A percentile compares a stretch with the other conserved stretches of the same genome.
Evolutionary conservation across 2,113 vertebrate species (phyloP).

Genomic region (Dasyornis broadbenti): DNA sequence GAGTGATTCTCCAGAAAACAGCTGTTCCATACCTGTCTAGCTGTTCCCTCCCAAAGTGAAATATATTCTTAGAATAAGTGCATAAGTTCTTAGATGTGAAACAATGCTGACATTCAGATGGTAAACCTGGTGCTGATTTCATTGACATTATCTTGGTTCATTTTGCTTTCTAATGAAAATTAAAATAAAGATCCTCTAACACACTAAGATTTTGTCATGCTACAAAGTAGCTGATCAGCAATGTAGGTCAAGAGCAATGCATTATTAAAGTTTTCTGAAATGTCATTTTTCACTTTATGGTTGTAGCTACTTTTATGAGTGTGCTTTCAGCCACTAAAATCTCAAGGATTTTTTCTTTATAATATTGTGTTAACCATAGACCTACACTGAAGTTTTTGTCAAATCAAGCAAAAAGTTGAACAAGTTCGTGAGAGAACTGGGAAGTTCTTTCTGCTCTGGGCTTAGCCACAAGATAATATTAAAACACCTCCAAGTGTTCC

Average conservation of each 20-base stretch:
- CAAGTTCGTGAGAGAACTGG: not conserved
- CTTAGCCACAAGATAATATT: not conserved
- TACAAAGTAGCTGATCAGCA: not conserved
- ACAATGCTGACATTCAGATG: not conserved
- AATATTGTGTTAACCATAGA: not conserved
- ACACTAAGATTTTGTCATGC: not conserved
- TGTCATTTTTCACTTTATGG: not conserved
- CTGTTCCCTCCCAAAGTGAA: not conserved
- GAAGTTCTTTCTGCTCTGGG: not conserved
- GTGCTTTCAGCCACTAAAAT: not conserved
- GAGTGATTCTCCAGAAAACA: not conserved
- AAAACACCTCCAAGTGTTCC: not conserved
- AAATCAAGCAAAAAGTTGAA: not conserved
- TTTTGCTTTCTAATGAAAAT: not conserved
- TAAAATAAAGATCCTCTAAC: not conserved
- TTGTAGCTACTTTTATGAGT: not conserved
- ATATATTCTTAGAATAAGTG: not conserved
- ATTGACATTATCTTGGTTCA: not conserved
- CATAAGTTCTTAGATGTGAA: not conserved
- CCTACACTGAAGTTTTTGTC: not conserved
- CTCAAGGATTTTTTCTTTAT: not conserved
- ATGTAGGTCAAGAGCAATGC: not conserved
- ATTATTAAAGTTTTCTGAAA: not conserved
- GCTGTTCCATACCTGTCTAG: not conserved
- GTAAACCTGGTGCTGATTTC: not conserved